Percentiles rank a stretch among this genome's conserved stretches.
These are phyloP conservation scores for Drosophila emarginata DNA, from an alignment of 2,888 invertebrate species.

Conservation along the genomic window DNA sequence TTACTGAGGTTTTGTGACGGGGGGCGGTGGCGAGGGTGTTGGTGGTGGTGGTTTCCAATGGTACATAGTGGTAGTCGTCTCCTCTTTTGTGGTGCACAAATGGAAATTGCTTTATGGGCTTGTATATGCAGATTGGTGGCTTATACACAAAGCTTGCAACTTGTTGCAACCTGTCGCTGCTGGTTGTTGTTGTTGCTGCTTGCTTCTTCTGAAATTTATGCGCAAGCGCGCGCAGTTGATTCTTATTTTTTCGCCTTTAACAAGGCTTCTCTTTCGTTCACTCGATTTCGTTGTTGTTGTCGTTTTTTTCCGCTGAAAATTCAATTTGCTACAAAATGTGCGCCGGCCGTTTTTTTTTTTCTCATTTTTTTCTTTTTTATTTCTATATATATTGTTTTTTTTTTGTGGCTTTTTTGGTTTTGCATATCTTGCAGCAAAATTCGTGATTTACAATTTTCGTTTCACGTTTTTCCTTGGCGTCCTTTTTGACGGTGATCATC, in stretches of 20 bases:
- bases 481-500: constrained; percentile 45
- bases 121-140: constrained; percentile 78
- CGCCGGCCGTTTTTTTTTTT: constrained; percentile 50
- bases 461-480: constrained; percentile 53
- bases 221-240: constrained; percentile 74
- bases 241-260: constrained; percentile 78
- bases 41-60: no score
- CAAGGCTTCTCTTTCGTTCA: constrained; percentile 57
- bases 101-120: constrained; percentile 80
- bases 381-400: no score
- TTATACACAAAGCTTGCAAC: constrained; percentile 30
- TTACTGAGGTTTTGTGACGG: background rate
- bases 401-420: constrained; percentile 22
- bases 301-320: constrained; percentile 72
- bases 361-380: constrained; percentile 8
- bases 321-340: constrained; percentile 77
- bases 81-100: constrained; percentile 57
- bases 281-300: constrained; percentile 23
- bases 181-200: constrained; percentile 34
- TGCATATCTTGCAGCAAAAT: constrained; percentile 78
- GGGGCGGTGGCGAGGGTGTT: background rate
- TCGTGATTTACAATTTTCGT: constrained; percentile 78
- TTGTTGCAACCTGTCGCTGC: constrained; percentile 70
- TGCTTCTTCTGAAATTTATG: constrained; percentile 68
- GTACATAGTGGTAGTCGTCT: constrained; percentile 13